These are phyloP conservation scores for Listronotus bonariensis DNA, from an alignment of 1,140 invertebrate genomes.

Conservation along the genomic window DNA sequence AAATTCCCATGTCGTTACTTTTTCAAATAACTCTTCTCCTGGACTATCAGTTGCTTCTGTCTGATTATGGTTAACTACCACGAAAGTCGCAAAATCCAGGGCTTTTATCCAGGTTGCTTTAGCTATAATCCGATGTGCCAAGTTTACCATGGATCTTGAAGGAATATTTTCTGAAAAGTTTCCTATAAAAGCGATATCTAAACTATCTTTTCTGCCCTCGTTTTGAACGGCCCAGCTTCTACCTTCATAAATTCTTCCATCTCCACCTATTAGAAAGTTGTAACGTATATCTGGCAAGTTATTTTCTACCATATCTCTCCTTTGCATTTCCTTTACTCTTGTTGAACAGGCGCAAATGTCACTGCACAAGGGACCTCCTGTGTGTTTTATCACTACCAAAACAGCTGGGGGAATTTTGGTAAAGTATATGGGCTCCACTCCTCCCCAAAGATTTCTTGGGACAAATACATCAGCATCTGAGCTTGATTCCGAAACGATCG, in stretches of 20 bases:
- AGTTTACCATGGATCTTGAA: constrained; percentile 50
- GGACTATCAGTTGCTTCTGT: no score
- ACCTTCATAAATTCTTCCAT: constrained; percentile 67
- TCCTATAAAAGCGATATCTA: constrained; percentile 59
- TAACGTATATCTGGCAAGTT: constrained; percentile 59
- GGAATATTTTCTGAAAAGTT: constrained; percentile 53
- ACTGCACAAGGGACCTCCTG: constrained; percentile 49
- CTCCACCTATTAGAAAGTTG: constrained; percentile 73
- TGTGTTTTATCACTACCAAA: constrained; percentile 57
- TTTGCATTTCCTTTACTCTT: constrained; percentile 55
- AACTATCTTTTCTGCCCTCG: constrained; percentile 57
- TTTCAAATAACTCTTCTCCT: no score
- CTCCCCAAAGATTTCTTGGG: no score
- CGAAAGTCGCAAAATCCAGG: no score
- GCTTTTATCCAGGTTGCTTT: no score
- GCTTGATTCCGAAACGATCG: no score
- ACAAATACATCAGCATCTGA: no score
- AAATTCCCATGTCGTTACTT: no score
- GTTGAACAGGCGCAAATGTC: constrained; percentile 51
- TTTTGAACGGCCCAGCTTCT: constrained; percentile 65
- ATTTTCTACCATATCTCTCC: constrained; percentile 49
- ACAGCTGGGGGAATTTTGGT: constrained; percentile 44
- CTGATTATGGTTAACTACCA: no score
- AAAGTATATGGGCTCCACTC: no score
- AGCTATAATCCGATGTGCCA: no score